A percentile compares a stretch with the other conserved stretches of the same genome.
Evolutionary conservation across 2,888 invertebrate genomes (phyloP).

Genomic region (Nowickia ferox): DNA sequence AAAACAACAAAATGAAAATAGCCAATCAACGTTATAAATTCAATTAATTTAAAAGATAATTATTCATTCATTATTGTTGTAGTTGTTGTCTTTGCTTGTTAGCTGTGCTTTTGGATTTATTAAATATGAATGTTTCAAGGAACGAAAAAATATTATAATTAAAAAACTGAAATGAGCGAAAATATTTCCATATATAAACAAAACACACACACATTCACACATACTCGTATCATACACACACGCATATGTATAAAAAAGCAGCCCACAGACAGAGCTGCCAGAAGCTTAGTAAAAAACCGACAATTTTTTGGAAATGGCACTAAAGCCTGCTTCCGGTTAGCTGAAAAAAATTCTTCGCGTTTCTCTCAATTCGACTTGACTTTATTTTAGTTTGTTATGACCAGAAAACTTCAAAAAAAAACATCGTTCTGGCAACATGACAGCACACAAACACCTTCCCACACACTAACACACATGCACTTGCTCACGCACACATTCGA

Average conservation of each 20-base stretch:
- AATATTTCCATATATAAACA: constrained; percentile 1
- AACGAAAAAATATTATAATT: constrained; percentile 20
- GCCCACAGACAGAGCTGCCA: too few species aligned
- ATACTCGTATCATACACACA: background rate
- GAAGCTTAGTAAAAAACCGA: too few species aligned
- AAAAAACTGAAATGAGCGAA: background rate
- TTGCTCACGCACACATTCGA: background rate
- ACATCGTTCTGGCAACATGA: too few species aligned
- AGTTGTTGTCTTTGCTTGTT: background rate
- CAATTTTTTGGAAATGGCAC: too few species aligned
- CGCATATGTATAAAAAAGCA: too few species aligned
- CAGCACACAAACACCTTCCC: too few species aligned
- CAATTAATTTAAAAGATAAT: constrained; percentile 64
- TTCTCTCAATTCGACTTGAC: too few species aligned
- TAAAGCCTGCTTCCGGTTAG: too few species aligned
- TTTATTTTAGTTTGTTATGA: too few species aligned
- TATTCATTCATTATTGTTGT: constrained; percentile 6
- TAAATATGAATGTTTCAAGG: background rate
- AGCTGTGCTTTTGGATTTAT: constrained; percentile 16
- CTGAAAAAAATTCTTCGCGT: too few species aligned
- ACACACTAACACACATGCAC: background rate
- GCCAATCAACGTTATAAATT: constrained; percentile 66
- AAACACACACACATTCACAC: too few species aligned
- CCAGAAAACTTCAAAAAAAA: too few species aligned
- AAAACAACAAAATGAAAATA: constrained; percentile 44